A percentile compares a stretch with the other conserved stretches of the same genome.
Conservation (phyloP, 1,140 invertebrate genomes). For the Monochamus saltuarius region DNA sequence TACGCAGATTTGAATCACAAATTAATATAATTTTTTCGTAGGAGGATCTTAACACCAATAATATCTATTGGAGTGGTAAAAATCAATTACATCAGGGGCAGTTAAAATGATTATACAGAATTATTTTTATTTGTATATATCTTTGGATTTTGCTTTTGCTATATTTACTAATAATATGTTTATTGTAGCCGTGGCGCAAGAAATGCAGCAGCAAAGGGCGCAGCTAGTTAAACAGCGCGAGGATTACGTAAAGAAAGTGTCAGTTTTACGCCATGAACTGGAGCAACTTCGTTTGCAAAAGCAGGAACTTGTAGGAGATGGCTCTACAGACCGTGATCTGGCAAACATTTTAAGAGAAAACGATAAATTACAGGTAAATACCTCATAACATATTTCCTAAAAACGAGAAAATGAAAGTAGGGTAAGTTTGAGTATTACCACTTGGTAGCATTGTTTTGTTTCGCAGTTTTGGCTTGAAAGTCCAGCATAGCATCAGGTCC, state of each 20-base stretch:
- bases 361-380: constrained; percentile 73
- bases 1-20: background rate
- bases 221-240: constrained; percentile 74
- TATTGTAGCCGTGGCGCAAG: constrained; percentile 69
- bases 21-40: constrained; percentile 12
- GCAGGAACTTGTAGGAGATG: constrained; percentile 66
- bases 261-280: constrained; percentile 70
- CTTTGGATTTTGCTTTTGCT: background rate
- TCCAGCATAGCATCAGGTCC: constrained; percentile 4
- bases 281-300: constrained; percentile 74
- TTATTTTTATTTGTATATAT: constrained; percentile 1
- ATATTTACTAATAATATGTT: constrained; percentile 22
- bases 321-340: constrained; percentile 55
- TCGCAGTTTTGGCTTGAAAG: constrained; percentile 30
- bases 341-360: constrained; percentile 73
- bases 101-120: too few species aligned
- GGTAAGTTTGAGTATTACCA: constrained; percentile 9
- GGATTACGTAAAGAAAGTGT: constrained; percentile 72
- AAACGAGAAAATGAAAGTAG: background rate
- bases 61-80: too few species aligned
- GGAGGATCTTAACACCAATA: background rate
- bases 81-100: too few species aligned
- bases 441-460: constrained; percentile 40
- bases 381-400: background rate
- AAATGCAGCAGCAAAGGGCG: constrained; percentile 76